Percentiles rank a stretch among this genome's conserved stretches.
phyloP scores from a whole-genome alignment of 2,113 vertebrate species.

The Balaenoptera acutorostrata region DNA sequence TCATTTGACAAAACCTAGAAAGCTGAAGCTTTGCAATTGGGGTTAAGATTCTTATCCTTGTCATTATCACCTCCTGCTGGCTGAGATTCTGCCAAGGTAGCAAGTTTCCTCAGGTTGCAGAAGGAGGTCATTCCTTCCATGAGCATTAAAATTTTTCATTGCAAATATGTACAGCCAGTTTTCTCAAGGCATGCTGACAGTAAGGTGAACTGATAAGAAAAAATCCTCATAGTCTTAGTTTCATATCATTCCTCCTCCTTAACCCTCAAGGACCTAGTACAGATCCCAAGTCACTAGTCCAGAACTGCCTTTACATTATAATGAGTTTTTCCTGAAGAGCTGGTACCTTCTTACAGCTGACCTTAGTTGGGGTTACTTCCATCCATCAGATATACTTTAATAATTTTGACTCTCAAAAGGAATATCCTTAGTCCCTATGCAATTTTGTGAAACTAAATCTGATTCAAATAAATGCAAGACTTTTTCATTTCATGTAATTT shows the following conservation, averaged over 20 bases:
- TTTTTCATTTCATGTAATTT: neutral
- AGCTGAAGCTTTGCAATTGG: neutral
- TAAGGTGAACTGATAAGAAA: neutral
- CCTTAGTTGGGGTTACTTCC: neutral
- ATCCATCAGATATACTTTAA: conserved; percentile 18
- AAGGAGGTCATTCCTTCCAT: neutral
- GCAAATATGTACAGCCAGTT: neutral
- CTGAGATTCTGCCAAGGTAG: neutral
- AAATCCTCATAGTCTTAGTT: neutral
- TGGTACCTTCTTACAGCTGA: neutral
- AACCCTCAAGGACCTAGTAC: neutral
- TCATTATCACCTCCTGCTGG: neutral
- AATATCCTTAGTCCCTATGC: neutral
- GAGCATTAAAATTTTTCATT: neutral
- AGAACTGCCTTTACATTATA: neutral
- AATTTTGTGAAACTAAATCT: conserved; percentile 18
- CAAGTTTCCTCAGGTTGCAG: neutral
- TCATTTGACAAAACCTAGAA: neutral
- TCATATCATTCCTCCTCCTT: neutral
- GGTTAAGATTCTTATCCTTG: neutral
- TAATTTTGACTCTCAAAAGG: conserved; percentile 17
- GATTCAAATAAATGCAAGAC: neutral
- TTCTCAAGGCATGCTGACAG: neutral
- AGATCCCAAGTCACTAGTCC: neutral
- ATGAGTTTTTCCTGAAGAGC: neutral